Conservation (phyloP, 2,797 vertebrate genomes). For the Microcaecilia unicolor region DNA sequence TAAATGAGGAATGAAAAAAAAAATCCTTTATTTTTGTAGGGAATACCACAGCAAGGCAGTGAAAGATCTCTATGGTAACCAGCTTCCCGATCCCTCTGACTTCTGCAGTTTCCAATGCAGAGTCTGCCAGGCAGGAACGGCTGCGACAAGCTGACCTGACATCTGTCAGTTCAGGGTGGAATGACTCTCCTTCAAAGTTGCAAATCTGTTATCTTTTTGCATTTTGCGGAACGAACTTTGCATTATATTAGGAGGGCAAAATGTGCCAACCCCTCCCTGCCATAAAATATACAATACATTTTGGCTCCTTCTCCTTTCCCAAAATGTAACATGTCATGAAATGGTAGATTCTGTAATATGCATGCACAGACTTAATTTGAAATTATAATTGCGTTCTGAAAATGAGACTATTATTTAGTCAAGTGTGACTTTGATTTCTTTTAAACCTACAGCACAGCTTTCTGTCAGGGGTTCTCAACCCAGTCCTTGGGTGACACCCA, state of each 20-base stretch:
- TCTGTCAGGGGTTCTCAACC: too few species aligned
- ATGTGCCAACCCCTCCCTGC: constrained; percentile 8
- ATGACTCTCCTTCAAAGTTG: constrained; percentile 4
- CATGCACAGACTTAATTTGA: constrained; percentile 29
- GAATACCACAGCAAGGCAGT: constrained; percentile 75
- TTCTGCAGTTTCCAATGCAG: constrained; percentile 54
- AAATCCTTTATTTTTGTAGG: constrained; percentile 56
- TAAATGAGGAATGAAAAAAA: constrained; percentile 32
- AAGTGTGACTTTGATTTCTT: background rate
- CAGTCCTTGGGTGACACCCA: too few species aligned
- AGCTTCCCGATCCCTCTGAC: constrained; percentile 58
- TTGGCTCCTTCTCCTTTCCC: constrained; percentile 27
- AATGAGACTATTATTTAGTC: constrained; percentile 3
- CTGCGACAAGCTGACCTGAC: constrained; percentile 21
- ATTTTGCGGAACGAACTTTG: constrained; percentile 13
- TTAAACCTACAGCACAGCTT: too few species aligned
- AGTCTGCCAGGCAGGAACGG: constrained; percentile 53
- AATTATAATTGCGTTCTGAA: constrained; percentile 34
- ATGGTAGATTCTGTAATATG: constrained; percentile 44
- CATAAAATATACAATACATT: constrained; percentile 28
- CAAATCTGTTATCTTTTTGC: constrained; percentile 21
- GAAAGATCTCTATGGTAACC: constrained; percentile 79
- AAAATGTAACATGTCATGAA: too few species aligned
- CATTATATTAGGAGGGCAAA: background rate
- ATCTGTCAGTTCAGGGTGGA: constrained; percentile 20